Percentiles rank a stretch among this genome's conserved stretches.
Conservation (phyloP, 2,113 vertebrate species). For the Alouatta palliata region DNA sequence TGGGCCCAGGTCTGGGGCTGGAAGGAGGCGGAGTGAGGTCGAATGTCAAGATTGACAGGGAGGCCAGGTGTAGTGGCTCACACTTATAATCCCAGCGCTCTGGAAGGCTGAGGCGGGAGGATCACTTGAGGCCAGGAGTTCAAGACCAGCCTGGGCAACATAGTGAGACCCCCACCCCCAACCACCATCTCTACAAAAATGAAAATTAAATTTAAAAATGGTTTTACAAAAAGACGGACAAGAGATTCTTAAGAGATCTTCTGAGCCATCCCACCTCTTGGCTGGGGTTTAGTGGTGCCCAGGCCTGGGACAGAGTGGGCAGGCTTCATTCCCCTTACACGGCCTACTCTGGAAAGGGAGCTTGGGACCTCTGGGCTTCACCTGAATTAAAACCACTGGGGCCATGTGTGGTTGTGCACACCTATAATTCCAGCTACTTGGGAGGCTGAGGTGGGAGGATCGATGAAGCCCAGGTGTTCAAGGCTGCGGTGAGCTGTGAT, state of each 20-base stretch:
- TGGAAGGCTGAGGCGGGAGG: too few species aligned
- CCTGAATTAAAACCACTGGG: not conserved
- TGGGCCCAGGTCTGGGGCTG: not conserved
- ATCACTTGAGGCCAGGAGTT: not conserved
- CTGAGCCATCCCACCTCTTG: not conserved
- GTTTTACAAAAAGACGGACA: too few species aligned
- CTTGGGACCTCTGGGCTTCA: not conserved
- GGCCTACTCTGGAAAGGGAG: not conserved
- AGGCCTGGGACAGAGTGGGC: constrained; percentile 63
- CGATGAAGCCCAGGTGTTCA: too few species aligned
- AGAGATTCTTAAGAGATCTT: too few species aligned
- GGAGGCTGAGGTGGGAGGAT: too few species aligned
- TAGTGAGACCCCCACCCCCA: not conserved
- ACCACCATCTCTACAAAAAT: too few species aligned
- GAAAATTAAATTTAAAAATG: too few species aligned
- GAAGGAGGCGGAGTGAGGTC: not conserved
- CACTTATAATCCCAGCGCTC: not conserved
- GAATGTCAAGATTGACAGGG: not conserved
- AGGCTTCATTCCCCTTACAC: not conserved
- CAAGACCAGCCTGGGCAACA: not conserved
- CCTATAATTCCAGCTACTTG: too few species aligned
- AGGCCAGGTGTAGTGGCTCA: not conserved
- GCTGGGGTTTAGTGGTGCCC: constrained; percentile 39
- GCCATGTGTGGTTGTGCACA: too few species aligned
- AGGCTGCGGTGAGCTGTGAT: too few species aligned